Evolutionary conservation across 2,797 vertebrate genomes (phyloP), one percentile per base, ranked within the genome.

Genomic region (Neoniphon sammara): DNA sequence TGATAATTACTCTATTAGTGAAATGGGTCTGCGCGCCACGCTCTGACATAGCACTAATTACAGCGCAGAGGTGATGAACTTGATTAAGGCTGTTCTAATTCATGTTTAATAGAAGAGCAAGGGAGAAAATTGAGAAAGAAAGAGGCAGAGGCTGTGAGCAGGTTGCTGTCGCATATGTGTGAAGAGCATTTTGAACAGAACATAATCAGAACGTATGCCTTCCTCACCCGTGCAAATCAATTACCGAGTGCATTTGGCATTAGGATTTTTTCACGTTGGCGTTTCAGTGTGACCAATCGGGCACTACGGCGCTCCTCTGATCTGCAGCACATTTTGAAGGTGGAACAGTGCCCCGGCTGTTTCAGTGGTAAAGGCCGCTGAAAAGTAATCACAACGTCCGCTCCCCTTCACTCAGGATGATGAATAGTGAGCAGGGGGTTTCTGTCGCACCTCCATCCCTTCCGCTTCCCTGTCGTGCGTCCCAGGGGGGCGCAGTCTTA

Each of bases 371-470:
- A 83, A 78, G 80, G 73, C 77, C 64, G 59, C 70, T 59, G 77
- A 88, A 83, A 89, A 86, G 87, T 85, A 86, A 92, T 89, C 87
- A 88, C 82, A 81, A 42, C 78, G 82, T 81, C 77, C 62, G 71
- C 76, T 82, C 81, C 81, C 75, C 63, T 58, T 20, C 27, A 5
- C 36, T 61, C n/a, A 12, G 10, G 17, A 25, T 60, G 25, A 39
- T 39, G 85, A 81, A 84, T n/a, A 31, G 18, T 12, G 73, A 82
- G 80, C 67, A 20, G 73, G 73, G 27, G 54, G 73, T 85, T 88
- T 87, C 69, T 85, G 84, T 89, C 84, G 64, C 54, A 12, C 85
- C 80, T 78, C 70, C 73, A 60, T 75, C 72, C 75, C 81, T 34
- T 73, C 75, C 83, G 70, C 73, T 74, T 75, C 21, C 44, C 73